Evolutionary conservation across 2,888 invertebrate species (phyloP).

Genomic region (Mythimna lalbum): DNA sequence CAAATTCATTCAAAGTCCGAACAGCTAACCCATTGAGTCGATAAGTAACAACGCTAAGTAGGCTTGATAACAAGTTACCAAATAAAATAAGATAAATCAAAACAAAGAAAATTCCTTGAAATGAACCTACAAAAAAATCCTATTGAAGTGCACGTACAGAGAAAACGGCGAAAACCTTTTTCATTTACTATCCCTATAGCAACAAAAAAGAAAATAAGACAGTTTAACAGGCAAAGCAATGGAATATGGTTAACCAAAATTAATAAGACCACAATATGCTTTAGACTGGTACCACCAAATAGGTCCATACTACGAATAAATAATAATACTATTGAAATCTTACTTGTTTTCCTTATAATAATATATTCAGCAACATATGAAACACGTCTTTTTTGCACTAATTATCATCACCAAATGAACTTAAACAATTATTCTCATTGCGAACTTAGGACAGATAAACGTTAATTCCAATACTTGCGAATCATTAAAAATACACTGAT

Average conservation of each 20-base stretch:
- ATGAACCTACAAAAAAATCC: neutral
- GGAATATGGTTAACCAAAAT: neutral
- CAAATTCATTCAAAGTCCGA: neutral
- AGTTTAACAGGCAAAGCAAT: neutral
- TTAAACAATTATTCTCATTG: conserved; percentile 36
- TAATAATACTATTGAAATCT: conserved; percentile 4
- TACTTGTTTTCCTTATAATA: conserved; percentile 43
- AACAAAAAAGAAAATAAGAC: neutral
- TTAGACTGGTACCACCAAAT: neutral
- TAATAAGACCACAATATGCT: neutral
- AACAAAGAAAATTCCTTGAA: conserved; percentile 12
- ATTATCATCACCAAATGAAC: conserved; percentile 71
- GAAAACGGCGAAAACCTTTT: neutral
- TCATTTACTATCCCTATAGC: neutral
- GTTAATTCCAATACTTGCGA: conserved; percentile 18
- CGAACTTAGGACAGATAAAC: conserved; percentile 44
- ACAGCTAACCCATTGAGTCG: neutral
- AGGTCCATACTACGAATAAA: neutral
- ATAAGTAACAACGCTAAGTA: neutral
- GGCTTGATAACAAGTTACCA: neutral
- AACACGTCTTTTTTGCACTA: conserved; percentile 73
- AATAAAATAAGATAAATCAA: neutral
- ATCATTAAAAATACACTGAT: conserved; percentile 49
- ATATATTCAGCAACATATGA: conserved; percentile 47
- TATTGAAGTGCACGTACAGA: neutral